Base-by-base conservation (phyloP, 2,888 invertebrate genomes). In the Micoletzkya japonica region DNA sequence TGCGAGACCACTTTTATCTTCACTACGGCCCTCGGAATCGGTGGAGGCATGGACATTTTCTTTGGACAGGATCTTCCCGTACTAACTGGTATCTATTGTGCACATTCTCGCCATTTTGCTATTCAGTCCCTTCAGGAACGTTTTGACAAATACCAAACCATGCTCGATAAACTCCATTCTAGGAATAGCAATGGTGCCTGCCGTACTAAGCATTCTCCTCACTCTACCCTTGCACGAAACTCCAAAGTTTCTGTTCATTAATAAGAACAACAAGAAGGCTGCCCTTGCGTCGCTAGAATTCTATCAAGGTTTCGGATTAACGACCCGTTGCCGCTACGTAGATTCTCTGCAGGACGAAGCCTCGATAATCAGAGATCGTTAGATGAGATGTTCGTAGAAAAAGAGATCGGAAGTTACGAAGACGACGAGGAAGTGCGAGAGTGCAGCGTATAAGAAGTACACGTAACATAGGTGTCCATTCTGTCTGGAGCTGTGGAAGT, bases 1-100 rank as follows among this genome's bases (percentile, higher is more conserved):
- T 72, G 72, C n/a, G 79, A 79, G 63, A 69, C 73, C 37, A 74
- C 78, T 0, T 79, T 77, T 57, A 73, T 78, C 2, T 28, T 59
- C 37, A 61, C 61, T 1, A 76, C 76, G n/a, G 77, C 78, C 14
- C 60, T 81, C n/a, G 79, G 79, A 63, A 79, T 79, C 72, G 79
- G 74, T 2, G 70, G 77, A 24, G 79, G 79, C 34, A 77, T 79
- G 74, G 73, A 81, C 52, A 70, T 37, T 28, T 39, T 71, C 4
- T 71, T 71, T n/a, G 71, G 71, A 30, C 30, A 58, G 64, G 58
- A 71, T 36, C 66, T 71, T 1, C 66, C 66, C 3, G 32, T 64
- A n/a, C 52, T 71, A 0, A 71, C 71, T 1, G 71, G 71, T 71
- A n/a, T 39, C 7, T 39, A 17, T 39, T 10, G 39, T 17, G 17